A percentile compares a stretch with the other conserved stretches of the same genome.
Evolutionary conservation across 2,888 invertebrate genomes (phyloP).

Genomic region (Athalia rosae): DNA sequence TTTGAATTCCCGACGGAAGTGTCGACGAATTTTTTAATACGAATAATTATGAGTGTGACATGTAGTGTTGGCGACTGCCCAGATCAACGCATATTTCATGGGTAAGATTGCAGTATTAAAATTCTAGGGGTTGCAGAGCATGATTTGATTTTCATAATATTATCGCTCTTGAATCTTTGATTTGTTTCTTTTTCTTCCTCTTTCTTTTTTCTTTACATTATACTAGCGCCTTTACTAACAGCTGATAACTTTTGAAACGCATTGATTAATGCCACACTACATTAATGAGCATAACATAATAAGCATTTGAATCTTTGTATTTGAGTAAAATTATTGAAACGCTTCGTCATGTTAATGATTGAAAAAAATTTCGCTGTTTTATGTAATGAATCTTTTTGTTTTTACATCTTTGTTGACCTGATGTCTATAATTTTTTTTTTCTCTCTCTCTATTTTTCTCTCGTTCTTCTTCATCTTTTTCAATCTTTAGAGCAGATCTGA

Average conservation of each 20-base stretch:
- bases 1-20: no score
- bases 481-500: not conserved
- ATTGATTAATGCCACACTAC: not conserved
- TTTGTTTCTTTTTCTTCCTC: not conserved
- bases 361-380: no score
- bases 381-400: not conserved
- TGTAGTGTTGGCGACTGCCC: conserved; percentile 27
- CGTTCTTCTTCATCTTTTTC: not conserved
- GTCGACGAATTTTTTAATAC: no score
- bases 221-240: conserved; percentile 22
- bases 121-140: conserved; percentile 43
- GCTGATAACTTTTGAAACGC: not conserved
- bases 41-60: no score
- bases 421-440: not conserved
- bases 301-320: not conserved
- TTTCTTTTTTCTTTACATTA: conserved; percentile 16
- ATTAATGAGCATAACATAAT: conserved; percentile 14
- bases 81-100: conserved; percentile 29
- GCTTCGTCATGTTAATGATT: conserved; percentile 18
- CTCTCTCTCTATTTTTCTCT: conserved; percentile 4
- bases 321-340: not conserved
- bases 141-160: conserved; percentile 36
- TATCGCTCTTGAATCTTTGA: conserved; percentile 9
- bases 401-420: conserved; percentile 12
- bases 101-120: conserved; percentile 39